phyloP scores from a whole-genome alignment of 2,797 vertebrate genomes.

The Neosalanx taihuensis region DNA sequence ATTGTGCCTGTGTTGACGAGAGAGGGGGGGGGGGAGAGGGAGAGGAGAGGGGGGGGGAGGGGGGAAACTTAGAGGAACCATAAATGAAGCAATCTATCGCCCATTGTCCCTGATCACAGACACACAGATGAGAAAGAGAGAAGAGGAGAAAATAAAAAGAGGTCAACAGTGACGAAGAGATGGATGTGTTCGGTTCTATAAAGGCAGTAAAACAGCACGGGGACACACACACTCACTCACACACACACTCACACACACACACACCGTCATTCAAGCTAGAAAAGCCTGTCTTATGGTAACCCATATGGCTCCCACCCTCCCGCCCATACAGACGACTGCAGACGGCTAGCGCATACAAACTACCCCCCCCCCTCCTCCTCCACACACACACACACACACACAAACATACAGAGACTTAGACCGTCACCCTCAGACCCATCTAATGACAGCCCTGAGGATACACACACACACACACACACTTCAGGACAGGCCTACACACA shows the following conservation, averaged over 20 bases:
- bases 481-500: slow-evolving; percentile 51
- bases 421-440: slow-evolving; percentile 27
- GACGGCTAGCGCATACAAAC: neutral
- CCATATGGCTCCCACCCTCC: neutral
- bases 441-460: slow-evolving; percentile 58
- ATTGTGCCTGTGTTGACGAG: slow-evolving; percentile 47
- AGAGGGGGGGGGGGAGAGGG: slow-evolving; percentile 48
- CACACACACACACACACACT: slow-evolving; percentile 32
- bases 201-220: neutral
- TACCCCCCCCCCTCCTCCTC: neutral
- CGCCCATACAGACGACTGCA: neutral
- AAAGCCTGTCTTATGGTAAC: neutral
- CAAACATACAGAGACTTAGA: neutral
- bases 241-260: neutral
- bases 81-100: neutral
- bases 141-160: slow-evolving; percentile 7
- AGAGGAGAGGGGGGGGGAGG: neutral
- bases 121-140: slow-evolving; percentile 14
- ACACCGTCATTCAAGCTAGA: neutral
- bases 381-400: slow-evolving; percentile 6
- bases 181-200: slow-evolving; percentile 30
- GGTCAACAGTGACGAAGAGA: neutral
- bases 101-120: neutral
- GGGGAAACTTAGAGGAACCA: neutral
- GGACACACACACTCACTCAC: neutral